Evolutionary conservation across 1,140 invertebrate species (phyloP).

Genomic region (Drosophila yakuba): DNA sequence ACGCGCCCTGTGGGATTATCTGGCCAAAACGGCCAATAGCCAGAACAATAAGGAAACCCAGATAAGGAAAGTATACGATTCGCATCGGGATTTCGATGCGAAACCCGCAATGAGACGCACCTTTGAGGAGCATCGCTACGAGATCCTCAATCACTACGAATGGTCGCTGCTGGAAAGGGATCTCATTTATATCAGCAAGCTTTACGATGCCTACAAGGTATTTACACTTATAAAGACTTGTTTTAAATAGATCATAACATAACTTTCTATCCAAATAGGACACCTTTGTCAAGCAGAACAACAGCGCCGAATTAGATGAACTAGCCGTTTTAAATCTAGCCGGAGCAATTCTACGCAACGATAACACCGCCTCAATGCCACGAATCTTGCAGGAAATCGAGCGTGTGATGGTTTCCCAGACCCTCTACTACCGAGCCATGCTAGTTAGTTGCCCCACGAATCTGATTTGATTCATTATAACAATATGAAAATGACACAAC

Average conservation of each 20-base stretch:
- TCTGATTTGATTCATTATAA: too few species aligned
- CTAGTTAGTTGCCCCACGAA: slow-evolving; percentile 85
- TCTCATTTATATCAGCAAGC: slow-evolving; percentile 58
- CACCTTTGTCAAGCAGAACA: slow-evolving; percentile 27
- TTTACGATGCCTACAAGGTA: slow-evolving; percentile 76
- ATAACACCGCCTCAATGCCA: slow-evolving; percentile 73
- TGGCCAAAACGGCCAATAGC: slow-evolving; percentile 60
- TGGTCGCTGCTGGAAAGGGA: slow-evolving; percentile 76
- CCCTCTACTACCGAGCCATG: slow-evolving; percentile 87
- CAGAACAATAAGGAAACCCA: slow-evolving; percentile 66
- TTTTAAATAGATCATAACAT: neutral
- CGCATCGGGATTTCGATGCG: slow-evolving; percentile 61
- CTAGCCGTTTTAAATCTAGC: slow-evolving; percentile 88
- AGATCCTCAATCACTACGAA: slow-evolving; percentile 72
- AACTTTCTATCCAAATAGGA: slow-evolving; percentile 3
- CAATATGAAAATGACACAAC: too few species aligned
- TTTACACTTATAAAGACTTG: neutral
- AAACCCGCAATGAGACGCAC: slow-evolving; percentile 38
- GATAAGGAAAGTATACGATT: slow-evolving; percentile 72
- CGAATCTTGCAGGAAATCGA: slow-evolving; percentile 74
- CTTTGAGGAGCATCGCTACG: slow-evolving; percentile 60
- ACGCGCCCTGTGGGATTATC: slow-evolving; percentile 68
- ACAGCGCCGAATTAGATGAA: slow-evolving; percentile 58
- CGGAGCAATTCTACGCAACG: slow-evolving; percentile 86
- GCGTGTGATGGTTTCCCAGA: slow-evolving; percentile 84